Conservation (phyloP, 2,888 invertebrate genomes). For the Spicauda simplicius region DNA sequence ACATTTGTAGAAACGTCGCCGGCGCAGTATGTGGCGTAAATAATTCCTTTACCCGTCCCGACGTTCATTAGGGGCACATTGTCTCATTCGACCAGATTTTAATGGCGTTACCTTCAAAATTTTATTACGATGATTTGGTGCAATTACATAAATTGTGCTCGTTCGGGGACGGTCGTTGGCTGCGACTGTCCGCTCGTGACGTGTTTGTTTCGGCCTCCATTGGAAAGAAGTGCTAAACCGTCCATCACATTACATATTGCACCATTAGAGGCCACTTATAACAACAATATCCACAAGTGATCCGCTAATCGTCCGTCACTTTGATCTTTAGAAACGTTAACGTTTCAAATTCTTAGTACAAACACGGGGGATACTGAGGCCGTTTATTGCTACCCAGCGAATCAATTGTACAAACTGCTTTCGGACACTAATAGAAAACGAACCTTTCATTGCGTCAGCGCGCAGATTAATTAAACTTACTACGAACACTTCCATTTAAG, state of each 20-base stretch:
- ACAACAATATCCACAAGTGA: conserved; percentile 73
- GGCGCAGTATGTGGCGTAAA: conserved; percentile 74
- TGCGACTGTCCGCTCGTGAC: conserved; percentile 34
- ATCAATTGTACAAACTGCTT: conserved; percentile 76
- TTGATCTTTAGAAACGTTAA: conserved; percentile 72
- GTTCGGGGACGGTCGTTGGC: conserved; percentile 43
- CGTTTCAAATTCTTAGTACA: conserved; percentile 75
- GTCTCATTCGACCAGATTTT: conserved; percentile 69
- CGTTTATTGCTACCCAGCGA: conserved; percentile 70
- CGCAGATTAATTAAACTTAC: conserved; percentile 78
- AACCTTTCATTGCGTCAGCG: conserved; percentile 67
- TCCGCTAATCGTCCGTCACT: conserved; percentile 73
- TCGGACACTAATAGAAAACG: conserved; percentile 72
- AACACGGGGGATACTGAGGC: conserved; percentile 63
- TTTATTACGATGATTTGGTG: conserved; percentile 67
- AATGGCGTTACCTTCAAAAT: conserved; percentile 70
- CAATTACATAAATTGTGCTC: conserved; percentile 54
- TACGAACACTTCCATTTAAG: conserved; percentile 71
- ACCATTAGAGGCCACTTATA: conserved; percentile 69
- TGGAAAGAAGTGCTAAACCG: conserved; percentile 73
- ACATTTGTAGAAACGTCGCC: conserved; percentile 65
- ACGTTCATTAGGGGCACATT: conserved; percentile 75
- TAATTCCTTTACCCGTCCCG: conserved; percentile 73
- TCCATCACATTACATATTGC: conserved; percentile 62
- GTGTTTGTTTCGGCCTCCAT: conserved; percentile 47